Evolutionary conservation across 2,888 invertebrate genomes (phyloP), one percentile per base, ranked within the genome.

Genomic region (Amphiduros pacificus): DNA sequence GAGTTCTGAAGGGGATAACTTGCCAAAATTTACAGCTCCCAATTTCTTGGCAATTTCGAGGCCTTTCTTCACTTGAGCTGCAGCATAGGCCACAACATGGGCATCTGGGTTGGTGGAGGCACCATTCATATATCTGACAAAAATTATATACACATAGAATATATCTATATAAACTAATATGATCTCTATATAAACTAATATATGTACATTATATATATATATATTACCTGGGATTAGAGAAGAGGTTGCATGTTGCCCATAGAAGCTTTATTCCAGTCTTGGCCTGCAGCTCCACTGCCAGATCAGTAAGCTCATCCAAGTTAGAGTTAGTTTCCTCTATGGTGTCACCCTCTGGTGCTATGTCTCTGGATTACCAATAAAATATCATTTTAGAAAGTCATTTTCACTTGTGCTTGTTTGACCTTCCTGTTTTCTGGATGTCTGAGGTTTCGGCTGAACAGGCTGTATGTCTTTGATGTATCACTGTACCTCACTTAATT

Each of bases 191-290:
- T n/a, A 6, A 5, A n/a, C 5, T 20, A 5, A 44, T 44, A 9
- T 44, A 44, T 44, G 44, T 9, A 44, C 5, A 17, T n/a, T 5
- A 27, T 17, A 27, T 22, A 17, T 48, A 48, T 48, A 48, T 48
- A 1, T 29, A 36, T 28, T 73, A 88, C 88, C 87, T 85, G 0
- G 85, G 83, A 77, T 87, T 83, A 2, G 86, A 84, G 77, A 88
- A 88, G 57, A 89, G 78, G 73, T 89, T 88, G 9, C 88, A 87
- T 0, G 88, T 88, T 2, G 88, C 79, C 89, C 89, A 89, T 61
- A 89, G 73, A 55, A 87, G 77, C 74, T 87, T 87, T 48, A 88
- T 77, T 1, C 87, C 87, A 48, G 84, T 85, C 66, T 85, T 81
- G 70, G 86, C 85, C 67, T 84, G 84, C 69, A 87, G 75, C 65